Evolutionary conservation across 2,797 vertebrate genomes (phyloP).

Genomic region (Heliangelus exortis): DNA sequence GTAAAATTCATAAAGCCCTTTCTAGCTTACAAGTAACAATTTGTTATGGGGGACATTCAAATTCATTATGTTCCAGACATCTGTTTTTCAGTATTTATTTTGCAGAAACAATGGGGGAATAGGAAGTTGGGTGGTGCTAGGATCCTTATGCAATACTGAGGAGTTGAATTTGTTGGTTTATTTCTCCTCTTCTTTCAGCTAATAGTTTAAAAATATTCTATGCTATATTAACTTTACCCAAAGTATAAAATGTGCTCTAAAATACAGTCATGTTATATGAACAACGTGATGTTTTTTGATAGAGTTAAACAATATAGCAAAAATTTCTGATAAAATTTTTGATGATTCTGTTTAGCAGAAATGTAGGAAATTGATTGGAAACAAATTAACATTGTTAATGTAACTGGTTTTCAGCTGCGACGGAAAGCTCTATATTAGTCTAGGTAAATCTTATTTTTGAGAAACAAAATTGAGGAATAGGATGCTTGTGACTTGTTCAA

Average conservation of each 20-base stretch:
- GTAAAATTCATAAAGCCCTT: conserved; percentile 65
- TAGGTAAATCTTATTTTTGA: neutral
- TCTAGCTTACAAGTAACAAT: conserved; percentile 56
- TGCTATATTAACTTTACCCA: neutral
- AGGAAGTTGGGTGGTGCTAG: conserved; percentile 17
- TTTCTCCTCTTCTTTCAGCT: neutral
- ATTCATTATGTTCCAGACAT: conserved; percentile 55
- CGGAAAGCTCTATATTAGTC: neutral
- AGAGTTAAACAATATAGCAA: neutral
- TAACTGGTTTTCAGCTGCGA: neutral
- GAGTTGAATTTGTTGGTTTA: neutral
- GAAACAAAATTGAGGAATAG: neutral
- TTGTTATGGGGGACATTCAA: conserved; percentile 57
- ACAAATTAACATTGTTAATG: neutral
- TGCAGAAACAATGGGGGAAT: conserved; percentile 41
- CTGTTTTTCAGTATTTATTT: conserved; percentile 61
- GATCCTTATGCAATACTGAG: neutral
- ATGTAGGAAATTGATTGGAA: neutral
- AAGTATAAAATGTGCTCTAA: neutral
- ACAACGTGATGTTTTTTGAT: neutral
- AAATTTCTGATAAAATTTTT: neutral
- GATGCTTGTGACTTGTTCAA: neutral
- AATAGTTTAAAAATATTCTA: neutral
- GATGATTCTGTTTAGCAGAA: neutral
- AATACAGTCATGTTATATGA: neutral